Base-by-base conservation (phyloP, 2,113 vertebrate species). In the Nothobranchius kuhntae region DNA sequence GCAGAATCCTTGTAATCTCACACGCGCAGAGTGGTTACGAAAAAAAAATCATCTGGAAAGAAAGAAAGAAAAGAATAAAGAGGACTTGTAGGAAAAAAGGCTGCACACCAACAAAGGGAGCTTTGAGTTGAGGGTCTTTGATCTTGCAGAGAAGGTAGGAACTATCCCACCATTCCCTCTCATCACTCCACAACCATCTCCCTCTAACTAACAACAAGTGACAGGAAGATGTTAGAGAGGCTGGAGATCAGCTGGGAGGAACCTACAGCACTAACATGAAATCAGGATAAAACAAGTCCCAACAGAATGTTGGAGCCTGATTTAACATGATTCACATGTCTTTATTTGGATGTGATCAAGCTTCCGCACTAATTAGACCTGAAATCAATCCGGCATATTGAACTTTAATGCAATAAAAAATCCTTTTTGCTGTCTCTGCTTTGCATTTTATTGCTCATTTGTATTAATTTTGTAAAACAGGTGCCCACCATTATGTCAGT, bases 1-100 rank as follows among this genome's bases (percentile, higher is more conserved):
- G 68, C 86, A 71, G 67, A 77, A 71, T 85, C 89, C 82, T 89
- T 91, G 87, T 94, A 92, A 93, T 92, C 90, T 92, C 75, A 61
- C 53, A 72, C 12, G 30, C 86, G 87, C 2, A 78, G 81, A 79
- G 75, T 12, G 55, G 61, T 70, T 85, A 65, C 65, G 78, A 75
- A 80, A 68, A 79, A 72, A 67, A 59, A 78, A 30, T 67, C 57
- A 71, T 82, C 64, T 65, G 53, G 65, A 75, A 60, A 65, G 60
- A 64, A 50, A 58, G 82, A 82, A 67, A 88, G 70, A 85, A 87
- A 78, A 62, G 63, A 61, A 80, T 59, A 77, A 62, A 40, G 17
- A 13, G 71, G 17, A 67, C 61, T 52, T 67, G 42, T 64, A 59
- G 65, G 65, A 74, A 71, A 52, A 56, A 55, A 71, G 35, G 3